Base-by-base conservation (phyloP, 2,113 vertebrate genomes). In the Corythornis vintsioides region DNA sequence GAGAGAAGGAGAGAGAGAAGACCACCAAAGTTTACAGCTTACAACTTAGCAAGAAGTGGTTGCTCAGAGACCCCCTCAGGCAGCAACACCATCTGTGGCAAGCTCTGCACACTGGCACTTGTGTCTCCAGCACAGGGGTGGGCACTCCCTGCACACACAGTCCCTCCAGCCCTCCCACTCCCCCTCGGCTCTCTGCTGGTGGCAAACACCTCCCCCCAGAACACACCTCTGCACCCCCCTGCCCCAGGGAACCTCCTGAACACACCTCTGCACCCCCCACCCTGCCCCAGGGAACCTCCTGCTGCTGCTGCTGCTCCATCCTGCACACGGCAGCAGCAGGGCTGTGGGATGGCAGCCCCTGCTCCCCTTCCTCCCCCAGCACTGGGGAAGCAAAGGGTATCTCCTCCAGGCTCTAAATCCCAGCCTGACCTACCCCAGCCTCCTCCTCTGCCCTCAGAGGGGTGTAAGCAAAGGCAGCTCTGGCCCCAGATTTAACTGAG, bases 271-370 rank as follows among this genome's bases (percentile, higher is more conserved):
- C 67, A 11, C 33, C 33, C 33, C 33, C 59, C 59, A 77, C 55
- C 71, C 2, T 17, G 29, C 25, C 25, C 85, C 63, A 65, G 31
- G 4, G 72, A 59, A 69, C 28, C n/a, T 66, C 2, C 35, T 35
- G 35, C 35, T 35, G 35, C 35, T 38, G 0, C 24, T 77, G 26
- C 75, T 56, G 18, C 6, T 79, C 50, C 63, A 12, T 17, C 33
- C 11, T 19, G 45, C 71, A 42, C 22, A 3, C 1, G 17, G 52
- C 57, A 81, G 52, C 73, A 53, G 11, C 2, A 1, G 3, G 0
- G 26, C 3, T 28, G 21, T 4, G 56, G 33, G 25, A 53, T 48
- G 13, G 11, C 14, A 13, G 13, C 11, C 82, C 82, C 69, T 25
- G 18, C 52, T 71, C 76, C 63, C 25, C 28, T 38, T 63, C 25